Evolutionary conservation across 2,888 invertebrate genomes (phyloP).

Genomic region (Helobdella robusta): DNA sequence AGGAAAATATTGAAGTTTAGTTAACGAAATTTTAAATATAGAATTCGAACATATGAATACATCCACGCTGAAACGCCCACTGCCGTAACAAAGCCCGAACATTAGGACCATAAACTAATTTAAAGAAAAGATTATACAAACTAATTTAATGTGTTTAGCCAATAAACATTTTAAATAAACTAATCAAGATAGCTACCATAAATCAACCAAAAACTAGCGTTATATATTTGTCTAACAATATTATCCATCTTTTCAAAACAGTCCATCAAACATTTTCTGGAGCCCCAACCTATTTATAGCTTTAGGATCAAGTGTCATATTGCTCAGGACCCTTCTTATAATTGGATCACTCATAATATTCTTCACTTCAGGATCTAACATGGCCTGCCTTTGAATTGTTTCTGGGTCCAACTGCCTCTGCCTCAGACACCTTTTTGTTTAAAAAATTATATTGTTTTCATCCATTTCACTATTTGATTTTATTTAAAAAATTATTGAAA

Average conservation of each 20-base stretch:
- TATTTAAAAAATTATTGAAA: neutral
- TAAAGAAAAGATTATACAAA: neutral
- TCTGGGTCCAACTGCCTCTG: constrained; percentile 55
- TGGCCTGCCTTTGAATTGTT: constrained; percentile 82
- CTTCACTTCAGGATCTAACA: constrained; percentile 95
- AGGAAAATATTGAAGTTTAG: too few species aligned
- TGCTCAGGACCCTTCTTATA: constrained; percentile 94
- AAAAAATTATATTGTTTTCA: neutral
- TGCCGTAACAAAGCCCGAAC: too few species aligned
- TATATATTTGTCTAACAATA: neutral
- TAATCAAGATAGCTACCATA: too few species aligned
- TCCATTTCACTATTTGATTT: neutral
- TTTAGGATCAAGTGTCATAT: constrained; percentile 93
- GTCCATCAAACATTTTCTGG: neutral
- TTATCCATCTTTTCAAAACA: neutral
- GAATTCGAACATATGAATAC: too few species aligned
- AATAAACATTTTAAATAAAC: too few species aligned
- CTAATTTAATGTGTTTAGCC: neutral
- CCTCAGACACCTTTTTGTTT: constrained; percentile 50
- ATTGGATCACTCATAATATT: constrained; percentile 90
- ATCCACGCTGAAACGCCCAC: too few species aligned
- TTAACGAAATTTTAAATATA: too few species aligned
- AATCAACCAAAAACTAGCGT: neutral
- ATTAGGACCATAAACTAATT: too few species aligned
- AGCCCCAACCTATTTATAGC: constrained; percentile 71